These are phyloP conservation scores for Cercocebus atys DNA, from an alignment of 2,113 vertebrate species.

Conservation along the genomic window DNA sequence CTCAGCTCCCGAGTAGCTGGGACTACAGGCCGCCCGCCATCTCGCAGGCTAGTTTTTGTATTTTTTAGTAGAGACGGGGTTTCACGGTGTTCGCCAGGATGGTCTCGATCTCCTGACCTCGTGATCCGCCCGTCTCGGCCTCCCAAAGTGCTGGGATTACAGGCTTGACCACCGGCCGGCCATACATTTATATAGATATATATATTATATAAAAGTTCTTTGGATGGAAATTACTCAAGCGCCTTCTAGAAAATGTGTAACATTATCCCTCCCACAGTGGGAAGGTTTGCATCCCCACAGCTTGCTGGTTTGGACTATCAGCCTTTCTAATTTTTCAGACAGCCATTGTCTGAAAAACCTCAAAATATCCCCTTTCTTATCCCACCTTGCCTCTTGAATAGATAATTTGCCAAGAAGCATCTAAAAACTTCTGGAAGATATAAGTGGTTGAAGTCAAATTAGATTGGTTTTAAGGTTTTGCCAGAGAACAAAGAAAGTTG, in stretches of 20 bases:
- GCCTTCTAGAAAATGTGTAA: neutral
- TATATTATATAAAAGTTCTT: neutral
- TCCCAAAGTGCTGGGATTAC: too few species aligned
- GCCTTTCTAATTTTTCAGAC: neutral
- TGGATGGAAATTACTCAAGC: neutral
- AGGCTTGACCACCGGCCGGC: too few species aligned
- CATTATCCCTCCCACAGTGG: too few species aligned
- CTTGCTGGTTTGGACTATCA: neutral
- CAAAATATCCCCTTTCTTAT: neutral
- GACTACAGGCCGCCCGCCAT: too few species aligned
- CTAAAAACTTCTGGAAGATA: neutral
- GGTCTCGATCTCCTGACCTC: too few species aligned
- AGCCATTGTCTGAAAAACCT: neutral
- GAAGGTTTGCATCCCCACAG: neutral
- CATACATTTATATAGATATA: too few species aligned
- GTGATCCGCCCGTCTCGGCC: too few species aligned
- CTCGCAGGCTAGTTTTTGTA: too few species aligned
- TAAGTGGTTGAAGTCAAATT: neutral
- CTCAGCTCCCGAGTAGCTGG: too few species aligned
- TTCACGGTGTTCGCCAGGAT: too few species aligned
- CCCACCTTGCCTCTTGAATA: neutral
- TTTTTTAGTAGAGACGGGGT: too few species aligned
- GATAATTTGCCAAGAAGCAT: neutral
- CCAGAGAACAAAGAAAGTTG: neutral
- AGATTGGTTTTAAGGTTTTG: neutral